Evolutionary conservation across 1,140 invertebrate species (phyloP).

Genomic region (Ephestia elutella): DNA sequence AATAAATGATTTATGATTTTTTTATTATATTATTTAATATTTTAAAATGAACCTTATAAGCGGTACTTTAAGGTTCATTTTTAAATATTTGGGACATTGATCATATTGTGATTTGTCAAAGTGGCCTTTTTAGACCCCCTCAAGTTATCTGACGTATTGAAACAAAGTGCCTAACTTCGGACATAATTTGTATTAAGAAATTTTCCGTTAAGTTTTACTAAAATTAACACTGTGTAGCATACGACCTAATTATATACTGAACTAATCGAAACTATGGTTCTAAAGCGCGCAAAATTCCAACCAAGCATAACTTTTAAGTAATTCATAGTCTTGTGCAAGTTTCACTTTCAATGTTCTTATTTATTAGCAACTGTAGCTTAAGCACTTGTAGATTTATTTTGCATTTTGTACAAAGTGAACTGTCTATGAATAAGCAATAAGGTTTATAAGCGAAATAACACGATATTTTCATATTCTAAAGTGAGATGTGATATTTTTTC

Average conservation of each 20-base stretch:
- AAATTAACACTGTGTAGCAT: no score
- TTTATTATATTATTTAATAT: no score
- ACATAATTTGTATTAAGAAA: background rate
- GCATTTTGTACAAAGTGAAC: conserved; percentile 56
- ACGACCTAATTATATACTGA: conserved; percentile 5
- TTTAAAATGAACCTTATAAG: no score
- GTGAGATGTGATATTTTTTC: conserved; percentile 63
- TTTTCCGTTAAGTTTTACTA: no score
- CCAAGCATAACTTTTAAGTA: conserved; percentile 31
- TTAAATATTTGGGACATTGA: no score
- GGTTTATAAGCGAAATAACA: conserved; percentile 38
- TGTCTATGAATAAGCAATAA: conserved; percentile 56
- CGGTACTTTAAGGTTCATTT: no score
- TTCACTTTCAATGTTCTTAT: conserved; percentile 50
- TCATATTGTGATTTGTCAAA: no score
- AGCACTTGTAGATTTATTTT: conserved; percentile 54
- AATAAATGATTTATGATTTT: no score
- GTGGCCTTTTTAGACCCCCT: no score
- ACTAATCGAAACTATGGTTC: conserved; percentile 12
- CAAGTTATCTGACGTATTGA: background rate
- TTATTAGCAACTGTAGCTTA: conserved; percentile 57
- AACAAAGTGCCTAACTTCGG: background rate
- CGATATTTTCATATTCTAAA: conserved; percentile 71
- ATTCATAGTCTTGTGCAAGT: conserved; percentile 37
- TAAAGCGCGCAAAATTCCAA: conserved; percentile 21